Base-by-base conservation (phyloP, 2,113 vertebrate species). In the Engraulis encrasicolus region DNA sequence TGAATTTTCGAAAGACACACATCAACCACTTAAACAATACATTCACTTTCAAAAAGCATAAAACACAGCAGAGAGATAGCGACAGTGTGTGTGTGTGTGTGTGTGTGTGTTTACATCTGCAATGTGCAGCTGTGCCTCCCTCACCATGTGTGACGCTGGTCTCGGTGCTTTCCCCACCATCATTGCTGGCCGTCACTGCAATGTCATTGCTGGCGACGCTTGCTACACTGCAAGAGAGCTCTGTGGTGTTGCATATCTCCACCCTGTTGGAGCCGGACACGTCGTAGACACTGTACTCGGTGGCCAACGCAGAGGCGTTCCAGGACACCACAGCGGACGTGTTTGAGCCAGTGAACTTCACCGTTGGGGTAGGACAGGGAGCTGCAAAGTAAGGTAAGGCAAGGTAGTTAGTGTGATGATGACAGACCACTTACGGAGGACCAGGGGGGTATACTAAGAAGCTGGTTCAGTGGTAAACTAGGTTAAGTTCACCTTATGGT, bases 281-380 rank as follows among this genome's bases (percentile, higher is more conserved):
- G 50, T 89, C 84, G 34, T 93, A 93, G 27, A 95, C 88, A 0
- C 84, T 90, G 86, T 95, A 95, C 0, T 38, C 85, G 48, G 84
- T 83, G 31, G 92, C 92, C 34, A 90, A 89, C 83, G 88, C 79
- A 0, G 93, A 91, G 0, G 89, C 61, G 0, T 85, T 81, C 95
- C 95, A 96, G 0, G 91, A 89, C 36, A 96, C 58, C 0, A 74
- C 83, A n/a, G 88, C 83, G 0, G 86, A 91, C 19, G 87, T 78
- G 82, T 78, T 85, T 81, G 79, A 87, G 0, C 83, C 84, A 0
- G 27, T 87, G 85, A 91, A 92, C 3, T 19, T 48, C 34, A 89
- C 91, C 20, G 34, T 82, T 58, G 78, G 48, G 80, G 95, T 94
- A 23, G 92, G 84, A 82, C 95, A 96, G 40, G 95, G 94, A 83